Base-by-base conservation (phyloP, 2,888 invertebrate genomes). In the Drosophila engyochracea region DNA sequence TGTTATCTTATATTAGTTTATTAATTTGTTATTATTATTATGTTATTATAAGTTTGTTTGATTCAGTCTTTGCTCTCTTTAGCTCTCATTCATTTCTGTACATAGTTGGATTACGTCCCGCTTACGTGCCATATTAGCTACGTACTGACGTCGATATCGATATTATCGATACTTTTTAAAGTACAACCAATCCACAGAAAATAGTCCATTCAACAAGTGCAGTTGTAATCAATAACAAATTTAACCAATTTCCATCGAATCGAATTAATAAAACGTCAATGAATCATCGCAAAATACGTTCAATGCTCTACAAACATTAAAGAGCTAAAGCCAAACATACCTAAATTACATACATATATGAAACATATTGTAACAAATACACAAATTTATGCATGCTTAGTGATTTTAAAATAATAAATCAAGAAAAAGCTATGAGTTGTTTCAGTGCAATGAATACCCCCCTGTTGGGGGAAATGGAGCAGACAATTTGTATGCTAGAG, bases 401-500 rank as follows among this genome's bases (percentile, higher is more conserved):
- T 71, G 51, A 59, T 54, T 55, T 59, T 31, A 3, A 62, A 37
- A 63, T 52, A 71, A 58, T 53, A 54, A 28, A 76, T 28, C 57
- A 52, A 74, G 41, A 39, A 57, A 37, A 52, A 61, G 53, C 37
- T 19, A 87, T 91, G 87, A 88, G 91, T 70, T 88, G 88, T 71
- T 91, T 89, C 33, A 92, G 92, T 81, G 87, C 90, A 63, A 89
- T 93, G 75, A 93, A 91, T 80, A 83, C 90, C 3, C 93, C 94
- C 28, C 92, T 93, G 44, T 80, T 94, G 80, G 94, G 94, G 14
- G 97, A 98, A 94, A 96, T 97, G 94, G 98, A 98, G 91, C 97
- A 97, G 92, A 95, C 97, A 19, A 97, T 97, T 83, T 96, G 96
- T 79, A 96, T 96, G 92, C 94, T 98, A 54, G 98, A 98, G 94